These are phyloP conservation scores for Sinocyclocheilus maitianheensis DNA, from an alignment of 2,113 vertebrate genomes.

Conservation along the genomic window DNA sequence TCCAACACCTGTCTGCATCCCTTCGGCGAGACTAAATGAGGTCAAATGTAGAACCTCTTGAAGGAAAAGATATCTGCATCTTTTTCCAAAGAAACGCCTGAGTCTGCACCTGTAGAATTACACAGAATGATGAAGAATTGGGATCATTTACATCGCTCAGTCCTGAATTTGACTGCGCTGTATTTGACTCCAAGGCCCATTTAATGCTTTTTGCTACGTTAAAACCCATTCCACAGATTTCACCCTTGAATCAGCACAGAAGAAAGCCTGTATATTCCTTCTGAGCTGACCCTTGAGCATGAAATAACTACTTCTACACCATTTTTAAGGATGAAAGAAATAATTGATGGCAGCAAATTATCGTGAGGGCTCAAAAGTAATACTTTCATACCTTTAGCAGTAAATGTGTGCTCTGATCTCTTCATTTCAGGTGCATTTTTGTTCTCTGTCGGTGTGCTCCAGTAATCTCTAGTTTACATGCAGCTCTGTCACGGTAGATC, in stretches of 20 bases:
- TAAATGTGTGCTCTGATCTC: conserved; percentile 19
- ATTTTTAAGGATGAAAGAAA: conserved; percentile 27
- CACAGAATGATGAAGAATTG: background rate
- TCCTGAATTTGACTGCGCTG: background rate
- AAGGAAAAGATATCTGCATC: background rate
- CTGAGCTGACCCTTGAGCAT: background rate
- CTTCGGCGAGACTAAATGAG: conserved; percentile 24
- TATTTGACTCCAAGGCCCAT: background rate
- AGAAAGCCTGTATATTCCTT: background rate
- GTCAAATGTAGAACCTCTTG: conserved; percentile 3
- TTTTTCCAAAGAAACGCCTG: background rate
- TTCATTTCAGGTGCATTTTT: conserved; percentile 7
- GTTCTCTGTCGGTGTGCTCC: conserved; percentile 13
- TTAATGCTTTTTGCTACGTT: background rate
- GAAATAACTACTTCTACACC: background rate
- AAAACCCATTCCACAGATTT: background rate
- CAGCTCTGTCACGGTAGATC: conserved; percentile 44
- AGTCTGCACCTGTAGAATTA: background rate
- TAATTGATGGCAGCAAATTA: conserved; percentile 55
- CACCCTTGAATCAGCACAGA: too few species aligned
- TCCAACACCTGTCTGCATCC: conserved; percentile 20
- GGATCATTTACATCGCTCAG: background rate
- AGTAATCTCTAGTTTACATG: conserved; percentile 24
- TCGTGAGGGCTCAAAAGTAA: background rate
- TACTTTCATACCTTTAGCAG: background rate